phyloP scores from a whole-genome alignment of 2,113 vertebrate genomes.

The Oreochromis spilurus region DNA sequence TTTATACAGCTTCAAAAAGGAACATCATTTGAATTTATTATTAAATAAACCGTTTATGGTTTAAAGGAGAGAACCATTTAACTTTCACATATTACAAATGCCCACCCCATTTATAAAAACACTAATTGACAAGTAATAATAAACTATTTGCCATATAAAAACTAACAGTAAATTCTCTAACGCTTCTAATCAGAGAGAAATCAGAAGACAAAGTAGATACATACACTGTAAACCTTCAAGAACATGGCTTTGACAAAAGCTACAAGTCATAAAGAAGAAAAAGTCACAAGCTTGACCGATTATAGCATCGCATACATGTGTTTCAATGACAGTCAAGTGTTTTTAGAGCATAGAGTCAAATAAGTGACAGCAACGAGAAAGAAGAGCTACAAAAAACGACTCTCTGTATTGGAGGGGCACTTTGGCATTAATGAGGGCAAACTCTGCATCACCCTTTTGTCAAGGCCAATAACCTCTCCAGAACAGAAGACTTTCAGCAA shows the following conservation, averaged over 20 bases:
- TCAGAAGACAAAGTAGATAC: slow-evolving; percentile 34
- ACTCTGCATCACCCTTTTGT: slow-evolving; percentile 65
- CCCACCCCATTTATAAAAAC: slow-evolving; percentile 69
- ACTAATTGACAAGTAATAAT: slow-evolving; percentile 63
- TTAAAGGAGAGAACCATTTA: slow-evolving; percentile 80
- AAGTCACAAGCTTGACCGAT: background rate
- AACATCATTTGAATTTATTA: slow-evolving; percentile 81
- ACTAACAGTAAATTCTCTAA: slow-evolving; percentile 32
- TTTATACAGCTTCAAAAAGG: slow-evolving; percentile 87
- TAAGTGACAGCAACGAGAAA: background rate
- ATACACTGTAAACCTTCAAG: slow-evolving; percentile 10
- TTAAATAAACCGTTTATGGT: slow-evolving; percentile 85
- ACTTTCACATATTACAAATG: slow-evolving; percentile 77
- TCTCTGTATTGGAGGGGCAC: slow-evolving; percentile 16
- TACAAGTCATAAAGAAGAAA: slow-evolving; percentile 14
- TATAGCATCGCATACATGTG: background rate
- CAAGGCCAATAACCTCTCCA: slow-evolving; percentile 58
- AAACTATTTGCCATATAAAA: slow-evolving; percentile 38
- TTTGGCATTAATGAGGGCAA: slow-evolving; percentile 60
- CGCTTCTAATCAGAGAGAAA: slow-evolving; percentile 28
- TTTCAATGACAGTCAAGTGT: background rate
- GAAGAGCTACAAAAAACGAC: background rate
- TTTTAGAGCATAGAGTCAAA: background rate
- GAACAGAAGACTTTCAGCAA: slow-evolving; percentile 53
- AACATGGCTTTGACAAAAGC: slow-evolving; percentile 63